Evolutionary conservation across 2,888 invertebrate genomes (phyloP), one percentile per base, ranked within the genome.

Genomic region (Caenorhabditis sulstoni): DNA sequence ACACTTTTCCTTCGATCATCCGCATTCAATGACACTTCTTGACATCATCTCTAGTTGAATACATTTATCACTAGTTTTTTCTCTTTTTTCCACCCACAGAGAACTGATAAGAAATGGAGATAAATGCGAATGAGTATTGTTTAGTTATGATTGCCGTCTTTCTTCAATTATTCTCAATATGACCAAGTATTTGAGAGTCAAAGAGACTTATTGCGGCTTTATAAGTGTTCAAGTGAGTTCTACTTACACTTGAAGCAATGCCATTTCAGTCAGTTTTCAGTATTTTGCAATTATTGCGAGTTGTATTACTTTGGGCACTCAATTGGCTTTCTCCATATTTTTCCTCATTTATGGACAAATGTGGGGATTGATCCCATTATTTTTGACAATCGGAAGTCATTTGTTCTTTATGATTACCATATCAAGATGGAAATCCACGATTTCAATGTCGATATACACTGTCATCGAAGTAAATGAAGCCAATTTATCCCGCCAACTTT

Each of bases 161-260:
- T 7, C 39, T 41, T 47, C 47, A 57, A 53, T 70, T 53, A 68
- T 41, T 59, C 29, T 59, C 22, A 57, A 20, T 23, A 75, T 75
- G 75, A 62, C 75, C 16, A 75, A 67, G 37, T 75, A 75, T n/a
- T 16, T 75, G 37, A 35, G 67, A 57, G 75, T 75, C 14, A 75
- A 75, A 16, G 75, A 75, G 22, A 59, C 55, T 0, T 75, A 75
- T 49, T 75, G 61, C 44, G 75, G 75, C 16, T 75, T 61, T 22
- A 62, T 75, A 8, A 41, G 29, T 66, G 62, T 67, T 20, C 75
- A 75, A 22, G 75, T 67, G 44, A 52, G 73, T 64, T 22, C 41
- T 50, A 20, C 14, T 7, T 0, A 29, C 3, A 5, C 12, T 20
- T 39, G 23, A 12, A 18, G 18, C 5, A n/a, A 37, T 39, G 39